phyloP scores from a whole-genome alignment of 2,113 vertebrate species.

The Apistogramma diplotaenia region DNA sequence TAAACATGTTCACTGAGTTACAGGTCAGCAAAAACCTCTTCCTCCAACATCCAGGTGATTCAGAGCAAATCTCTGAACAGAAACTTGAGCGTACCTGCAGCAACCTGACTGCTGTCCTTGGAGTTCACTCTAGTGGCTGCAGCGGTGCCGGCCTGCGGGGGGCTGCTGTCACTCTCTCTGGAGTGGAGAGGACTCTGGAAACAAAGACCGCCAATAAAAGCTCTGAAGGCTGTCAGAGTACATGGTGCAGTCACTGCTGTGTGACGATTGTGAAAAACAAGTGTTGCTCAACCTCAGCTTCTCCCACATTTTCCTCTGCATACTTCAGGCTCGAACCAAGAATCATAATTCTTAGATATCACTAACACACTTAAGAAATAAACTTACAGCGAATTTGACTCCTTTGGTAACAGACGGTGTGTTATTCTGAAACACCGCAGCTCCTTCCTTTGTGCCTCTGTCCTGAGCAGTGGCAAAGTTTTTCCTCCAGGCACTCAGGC shows the following conservation, averaged over 20 bases:
- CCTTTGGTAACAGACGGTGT: constrained; percentile 32
- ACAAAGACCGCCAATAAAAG: not conserved
- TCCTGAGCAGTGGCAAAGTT: constrained; percentile 56
- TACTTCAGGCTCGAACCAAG: not conserved
- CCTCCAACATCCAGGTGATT: not conserved
- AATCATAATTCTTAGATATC: not conserved
- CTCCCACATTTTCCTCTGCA: not conserved
- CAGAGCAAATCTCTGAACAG: not conserved
- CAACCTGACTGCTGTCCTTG: constrained; percentile 51
- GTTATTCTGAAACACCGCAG: constrained; percentile 49
- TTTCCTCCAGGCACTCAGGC: constrained; percentile 87
- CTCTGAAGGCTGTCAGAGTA: not conserved
- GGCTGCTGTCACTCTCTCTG: constrained; percentile 52
- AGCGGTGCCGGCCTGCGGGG: constrained; percentile 39
- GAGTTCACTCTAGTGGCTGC: constrained; percentile 59
- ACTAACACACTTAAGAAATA: not conserved
- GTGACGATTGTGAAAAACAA: not conserved
- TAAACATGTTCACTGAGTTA: not conserved
- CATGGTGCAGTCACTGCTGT: not conserved
- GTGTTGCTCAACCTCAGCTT: not conserved
- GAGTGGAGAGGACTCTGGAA: constrained; percentile 74
- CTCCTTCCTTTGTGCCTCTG: constrained; percentile 38
- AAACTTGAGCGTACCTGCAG: constrained; percentile 69
- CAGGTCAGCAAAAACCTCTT: not conserved
- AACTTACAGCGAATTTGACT: constrained; percentile 71